Conservation (phyloP, 1,140 invertebrate species). For the Pachypeltis micranthus region DNA sequence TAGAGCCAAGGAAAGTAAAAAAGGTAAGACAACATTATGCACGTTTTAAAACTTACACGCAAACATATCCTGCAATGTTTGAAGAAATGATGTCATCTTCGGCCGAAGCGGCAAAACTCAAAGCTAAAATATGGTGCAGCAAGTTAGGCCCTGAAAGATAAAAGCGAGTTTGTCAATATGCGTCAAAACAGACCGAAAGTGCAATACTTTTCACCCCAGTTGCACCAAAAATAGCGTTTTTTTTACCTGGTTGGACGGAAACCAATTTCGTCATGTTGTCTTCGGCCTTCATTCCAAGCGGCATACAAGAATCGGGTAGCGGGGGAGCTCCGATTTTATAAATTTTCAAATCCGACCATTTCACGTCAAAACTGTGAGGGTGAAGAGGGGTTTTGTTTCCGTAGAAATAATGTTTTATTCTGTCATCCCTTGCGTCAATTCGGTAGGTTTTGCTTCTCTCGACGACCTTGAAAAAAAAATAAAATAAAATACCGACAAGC, state of each 20-base stretch:
- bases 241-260: slow-evolving; percentile 50
- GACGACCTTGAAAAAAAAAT: slow-evolving; percentile 60
- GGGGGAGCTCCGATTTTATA: slow-evolving; percentile 91
- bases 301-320: slow-evolving; percentile 87
- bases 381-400: slow-evolving; percentile 70
- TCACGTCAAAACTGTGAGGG: slow-evolving; percentile 83
- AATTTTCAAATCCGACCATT: slow-evolving; percentile 74
- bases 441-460: slow-evolving; percentile 62
- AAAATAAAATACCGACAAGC: too few species aligned
- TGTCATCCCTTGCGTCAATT: slow-evolving; percentile 60
- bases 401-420: slow-evolving; percentile 93
- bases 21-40: too few species aligned
- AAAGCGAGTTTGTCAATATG: not conserved
- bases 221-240: too few species aligned
- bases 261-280: slow-evolving; percentile 89
- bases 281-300: slow-evolving; percentile 85
- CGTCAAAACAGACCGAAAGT: not conserved
- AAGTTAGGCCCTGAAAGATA: slow-evolving; percentile 46
- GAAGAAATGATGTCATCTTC: slow-evolving; percentile 72
- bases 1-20: too few species aligned
- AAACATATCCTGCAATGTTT: slow-evolving; percentile 86
- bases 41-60: slow-evolving; percentile 86
- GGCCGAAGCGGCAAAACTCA: slow-evolving; percentile 66
- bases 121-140: slow-evolving; percentile 75
- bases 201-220: too few species aligned